A percentile compares a stretch with the other conserved stretches of the same genome.
These are phyloP conservation scores for Uloborus diversus DNA, from an alignment of 1,140 invertebrate genomes.

Conservation along the genomic window DNA sequence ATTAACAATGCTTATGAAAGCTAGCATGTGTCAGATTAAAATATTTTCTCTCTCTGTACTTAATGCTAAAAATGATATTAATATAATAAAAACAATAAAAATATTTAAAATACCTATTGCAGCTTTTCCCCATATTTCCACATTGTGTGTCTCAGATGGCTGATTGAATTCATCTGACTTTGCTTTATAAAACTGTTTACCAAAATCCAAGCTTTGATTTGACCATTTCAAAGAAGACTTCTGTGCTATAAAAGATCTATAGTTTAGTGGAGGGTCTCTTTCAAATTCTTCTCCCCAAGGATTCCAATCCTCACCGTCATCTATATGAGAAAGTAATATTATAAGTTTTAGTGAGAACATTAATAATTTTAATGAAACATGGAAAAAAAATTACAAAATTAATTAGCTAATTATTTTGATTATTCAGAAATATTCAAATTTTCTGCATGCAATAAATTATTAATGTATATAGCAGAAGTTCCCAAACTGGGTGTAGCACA, in stretches of 20 bases:
- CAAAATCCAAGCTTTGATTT: constrained; percentile 40
- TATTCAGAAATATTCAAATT: neutral
- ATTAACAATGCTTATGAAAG: too few species aligned
- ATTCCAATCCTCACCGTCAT: constrained; percentile 65
- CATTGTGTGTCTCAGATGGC: constrained; percentile 54
- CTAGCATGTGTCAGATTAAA: too few species aligned
- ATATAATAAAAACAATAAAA: too few species aligned
- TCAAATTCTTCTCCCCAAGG: constrained; percentile 67
- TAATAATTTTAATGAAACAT: neutral
- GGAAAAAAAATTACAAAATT: neutral
- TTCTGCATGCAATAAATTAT: neutral
- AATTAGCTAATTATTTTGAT: neutral
- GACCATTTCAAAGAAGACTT: neutral
- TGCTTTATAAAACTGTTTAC: constrained; percentile 50
- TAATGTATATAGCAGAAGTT: neutral
- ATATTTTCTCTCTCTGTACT: too few species aligned
- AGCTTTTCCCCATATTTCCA: constrained; percentile 71
- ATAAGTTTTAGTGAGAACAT: neutral
- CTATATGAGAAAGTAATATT: constrained; percentile 23
- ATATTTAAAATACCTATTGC: constrained; percentile 70
- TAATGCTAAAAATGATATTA: too few species aligned
- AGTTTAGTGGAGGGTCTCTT: constrained; percentile 57
- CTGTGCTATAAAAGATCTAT: neutral
- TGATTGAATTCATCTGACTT: constrained; percentile 34
- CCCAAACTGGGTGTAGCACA: too few species aligned